A percentile compares a stretch with the other conserved stretches of the same genome.
These are phyloP conservation scores for Muntiacus reevesi DNA, from an alignment of 2,113 vertebrate genomes.

Conservation along the genomic window DNA sequence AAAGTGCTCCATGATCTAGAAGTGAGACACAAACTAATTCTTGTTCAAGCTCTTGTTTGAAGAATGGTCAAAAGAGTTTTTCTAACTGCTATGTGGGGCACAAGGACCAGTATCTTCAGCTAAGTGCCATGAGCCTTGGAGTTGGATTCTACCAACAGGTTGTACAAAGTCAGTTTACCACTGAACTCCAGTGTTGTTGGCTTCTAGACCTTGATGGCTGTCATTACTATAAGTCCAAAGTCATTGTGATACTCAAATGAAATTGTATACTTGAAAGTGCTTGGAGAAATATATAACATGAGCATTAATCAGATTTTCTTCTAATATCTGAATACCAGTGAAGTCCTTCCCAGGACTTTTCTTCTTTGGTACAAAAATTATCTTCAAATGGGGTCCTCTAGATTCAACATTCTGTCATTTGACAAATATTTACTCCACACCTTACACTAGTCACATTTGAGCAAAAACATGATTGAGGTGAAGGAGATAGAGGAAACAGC, in stretches of 20 bases:
- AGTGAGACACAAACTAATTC: neutral
- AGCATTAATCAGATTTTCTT: neutral
- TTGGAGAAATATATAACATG: neutral
- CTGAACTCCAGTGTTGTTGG: neutral
- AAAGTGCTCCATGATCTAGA: neutral
- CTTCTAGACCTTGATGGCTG: neutral
- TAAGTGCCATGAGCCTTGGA: neutral
- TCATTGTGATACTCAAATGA: neutral
- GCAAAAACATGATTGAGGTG: neutral
- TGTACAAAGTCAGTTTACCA: neutral
- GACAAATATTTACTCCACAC: neutral
- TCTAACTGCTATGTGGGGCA: neutral
- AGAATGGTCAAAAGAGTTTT: neutral
- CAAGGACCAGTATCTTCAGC: neutral
- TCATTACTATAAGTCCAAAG: neutral
- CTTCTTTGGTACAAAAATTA: neutral
- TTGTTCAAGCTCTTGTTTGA: neutral
- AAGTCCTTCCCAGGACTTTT: neutral
- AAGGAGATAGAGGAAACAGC: neutral
- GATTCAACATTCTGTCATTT: neutral
- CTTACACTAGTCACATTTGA: neutral
- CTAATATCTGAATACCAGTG: neutral
- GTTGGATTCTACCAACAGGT: neutral
- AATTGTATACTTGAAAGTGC: neutral
- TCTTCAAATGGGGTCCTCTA: neutral